Conservation (phyloP, 2,888 invertebrate genomes). For the Hydrotaea diabolus region DNA sequence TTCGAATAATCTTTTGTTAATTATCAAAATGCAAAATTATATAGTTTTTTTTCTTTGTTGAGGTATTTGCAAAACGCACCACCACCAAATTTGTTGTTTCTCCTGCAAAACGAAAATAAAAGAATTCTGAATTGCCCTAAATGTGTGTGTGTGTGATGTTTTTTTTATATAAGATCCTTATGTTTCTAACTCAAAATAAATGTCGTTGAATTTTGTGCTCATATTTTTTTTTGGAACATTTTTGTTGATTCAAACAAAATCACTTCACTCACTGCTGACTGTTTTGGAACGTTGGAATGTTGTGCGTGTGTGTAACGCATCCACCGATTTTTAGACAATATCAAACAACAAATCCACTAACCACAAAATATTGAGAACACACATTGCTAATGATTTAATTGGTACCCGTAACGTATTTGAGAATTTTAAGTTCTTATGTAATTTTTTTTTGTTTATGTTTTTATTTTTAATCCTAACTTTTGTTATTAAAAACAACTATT, state of each 20-base stretch:
- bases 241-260: slow-evolving; percentile 59
- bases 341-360: slow-evolving; percentile 55
- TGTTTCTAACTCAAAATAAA: slow-evolving; percentile 66
- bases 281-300: slow-evolving; percentile 35
- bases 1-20: slow-evolving; percentile 36
- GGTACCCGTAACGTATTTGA: slow-evolving; percentile 67
- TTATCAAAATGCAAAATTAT: slow-evolving; percentile 27
- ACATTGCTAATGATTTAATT: slow-evolving; percentile 67
- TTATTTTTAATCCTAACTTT: slow-evolving; percentile 22
- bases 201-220: slow-evolving; percentile 76
- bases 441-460: slow-evolving; percentile 37
- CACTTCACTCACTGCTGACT: slow-evolving; percentile 3
- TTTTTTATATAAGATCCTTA: background rate
- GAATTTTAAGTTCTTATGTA: slow-evolving; percentile 36
- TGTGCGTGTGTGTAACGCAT: slow-evolving; percentile 53
- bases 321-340: background rate
- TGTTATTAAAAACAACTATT: slow-evolving; percentile 38
- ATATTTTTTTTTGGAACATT: slow-evolving; percentile 63
- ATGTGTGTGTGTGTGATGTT: slow-evolving; percentile 47
- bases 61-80: slow-evolving; percentile 22
- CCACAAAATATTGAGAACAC: slow-evolving; percentile 45
- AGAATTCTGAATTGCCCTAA: slow-evolving; percentile 42
- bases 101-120: slow-evolving; percentile 30
- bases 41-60: background rate
- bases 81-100: slow-evolving; percentile 23